These are phyloP conservation scores for Amniataba percoides DNA, from an alignment of 2,797 vertebrate genomes.

Conservation along the genomic window DNA sequence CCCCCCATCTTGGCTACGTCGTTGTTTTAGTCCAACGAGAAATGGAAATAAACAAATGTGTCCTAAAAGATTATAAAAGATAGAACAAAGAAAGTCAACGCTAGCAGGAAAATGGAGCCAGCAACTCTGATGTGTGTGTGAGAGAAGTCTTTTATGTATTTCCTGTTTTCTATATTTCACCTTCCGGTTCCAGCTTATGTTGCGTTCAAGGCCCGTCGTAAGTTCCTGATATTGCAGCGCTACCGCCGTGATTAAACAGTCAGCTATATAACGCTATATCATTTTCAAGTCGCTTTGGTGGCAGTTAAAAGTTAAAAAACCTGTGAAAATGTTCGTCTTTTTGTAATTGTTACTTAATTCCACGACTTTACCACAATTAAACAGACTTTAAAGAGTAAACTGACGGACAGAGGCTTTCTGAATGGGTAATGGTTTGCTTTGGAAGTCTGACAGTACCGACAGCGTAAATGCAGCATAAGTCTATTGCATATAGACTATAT, in stretches of 20 bases:
- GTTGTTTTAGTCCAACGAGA: slow-evolving; percentile 21
- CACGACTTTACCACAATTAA: not conserved
- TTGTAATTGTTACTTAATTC: not conserved
- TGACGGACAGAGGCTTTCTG: not conserved
- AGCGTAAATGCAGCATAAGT: not conserved
- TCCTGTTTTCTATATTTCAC: slow-evolving; percentile 46
- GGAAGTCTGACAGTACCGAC: not conserved
- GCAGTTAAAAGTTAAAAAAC: not conserved
- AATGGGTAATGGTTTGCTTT: not conserved
- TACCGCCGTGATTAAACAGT: not conserved
- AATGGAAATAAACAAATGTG: not conserved
- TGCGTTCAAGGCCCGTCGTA: not conserved
- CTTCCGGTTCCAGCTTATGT: slow-evolving; percentile 52
- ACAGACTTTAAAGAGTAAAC: not conserved
- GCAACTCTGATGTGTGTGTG: not conserved
- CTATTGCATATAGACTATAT: too few species aligned
- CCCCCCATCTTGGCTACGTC: slow-evolving; percentile 80
- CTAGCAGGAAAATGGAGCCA: slow-evolving; percentile 31
- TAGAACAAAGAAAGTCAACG: not conserved
- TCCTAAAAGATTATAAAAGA: not conserved
- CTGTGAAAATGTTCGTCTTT: not conserved
- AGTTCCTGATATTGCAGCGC: not conserved
- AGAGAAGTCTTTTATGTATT: slow-evolving; percentile 4
- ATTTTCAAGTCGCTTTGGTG: not conserved
- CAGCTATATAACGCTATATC: too few species aligned